Conservation (phyloP, 2,888 invertebrate species). For the Rhagium mordax region DNA sequence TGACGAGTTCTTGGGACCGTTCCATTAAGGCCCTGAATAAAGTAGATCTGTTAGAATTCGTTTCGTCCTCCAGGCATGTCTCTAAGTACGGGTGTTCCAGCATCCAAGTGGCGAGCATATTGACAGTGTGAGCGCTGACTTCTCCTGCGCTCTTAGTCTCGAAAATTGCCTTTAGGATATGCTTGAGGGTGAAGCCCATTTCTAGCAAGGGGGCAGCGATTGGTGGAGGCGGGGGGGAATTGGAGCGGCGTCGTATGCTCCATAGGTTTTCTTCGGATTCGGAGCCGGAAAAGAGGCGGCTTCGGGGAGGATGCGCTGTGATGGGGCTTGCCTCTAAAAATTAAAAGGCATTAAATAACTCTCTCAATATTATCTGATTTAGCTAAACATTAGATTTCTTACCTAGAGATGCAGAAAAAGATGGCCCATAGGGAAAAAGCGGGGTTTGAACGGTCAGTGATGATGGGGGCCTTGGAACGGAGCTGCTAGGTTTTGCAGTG, state of each 20-base stretch:
- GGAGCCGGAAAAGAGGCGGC: slow-evolving; percentile 50
- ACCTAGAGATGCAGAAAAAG: slow-evolving; percentile 38
- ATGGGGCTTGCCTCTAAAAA: slow-evolving; percentile 43
- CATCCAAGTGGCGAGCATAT: slow-evolving; percentile 78
- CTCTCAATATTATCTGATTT: no score
- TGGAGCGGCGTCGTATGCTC: slow-evolving; percentile 52
- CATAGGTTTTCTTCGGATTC: slow-evolving; percentile 60
- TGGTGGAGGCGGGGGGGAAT: slow-evolving; percentile 68
- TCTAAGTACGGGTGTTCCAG: slow-evolving; percentile 74
- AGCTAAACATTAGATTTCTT: no score
- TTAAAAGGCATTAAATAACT: not conserved
- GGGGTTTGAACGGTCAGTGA: slow-evolving; percentile 56
- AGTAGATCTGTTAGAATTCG: slow-evolving; percentile 36
- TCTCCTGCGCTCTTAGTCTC: slow-evolving; percentile 67
- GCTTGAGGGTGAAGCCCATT: slow-evolving; percentile 76
- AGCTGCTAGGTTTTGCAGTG: slow-evolving; percentile 35
- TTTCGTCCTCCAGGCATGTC: slow-evolving; percentile 36
- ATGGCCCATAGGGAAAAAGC: slow-evolving; percentile 48
- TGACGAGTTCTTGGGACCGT: slow-evolving; percentile 45
- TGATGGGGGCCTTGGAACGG: slow-evolving; percentile 59
- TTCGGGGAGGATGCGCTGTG: slow-evolving; percentile 24
- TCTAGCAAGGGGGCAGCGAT: slow-evolving; percentile 74
- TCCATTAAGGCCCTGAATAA: slow-evolving; percentile 47
- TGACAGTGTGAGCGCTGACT: slow-evolving; percentile 71
- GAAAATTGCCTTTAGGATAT: slow-evolving; percentile 73